Conservation (phyloP, 2,113 vertebrate genomes). For the Melanerpes formicivorus region DNA sequence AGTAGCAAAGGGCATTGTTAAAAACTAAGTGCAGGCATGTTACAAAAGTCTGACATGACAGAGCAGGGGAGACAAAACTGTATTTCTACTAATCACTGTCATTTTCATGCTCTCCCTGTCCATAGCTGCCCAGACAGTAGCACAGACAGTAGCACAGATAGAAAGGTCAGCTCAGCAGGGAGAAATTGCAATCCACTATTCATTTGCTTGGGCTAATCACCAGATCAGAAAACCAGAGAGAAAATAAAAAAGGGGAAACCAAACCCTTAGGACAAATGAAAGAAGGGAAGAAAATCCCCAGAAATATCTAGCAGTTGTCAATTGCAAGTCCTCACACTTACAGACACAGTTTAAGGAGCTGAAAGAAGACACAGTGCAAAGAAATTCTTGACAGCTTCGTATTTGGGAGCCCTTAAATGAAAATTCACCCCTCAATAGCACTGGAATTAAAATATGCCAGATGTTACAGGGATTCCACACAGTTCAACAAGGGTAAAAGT, state of each 20-base stretch:
- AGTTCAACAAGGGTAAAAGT: constrained; percentile 55
- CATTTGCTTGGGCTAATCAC: background rate
- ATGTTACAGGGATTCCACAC: constrained; percentile 54
- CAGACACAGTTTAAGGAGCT: background rate
- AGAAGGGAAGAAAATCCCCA: background rate
- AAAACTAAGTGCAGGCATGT: background rate
- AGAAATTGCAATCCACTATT: background rate
- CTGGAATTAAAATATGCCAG: constrained; percentile 71
- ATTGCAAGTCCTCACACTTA: background rate
- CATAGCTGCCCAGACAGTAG: background rate
- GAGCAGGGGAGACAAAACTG: background rate
- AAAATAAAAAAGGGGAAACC: background rate
- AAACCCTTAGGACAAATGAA: background rate
- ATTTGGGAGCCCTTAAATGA: constrained; percentile 63
- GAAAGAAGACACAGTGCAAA: constrained; percentile 30
- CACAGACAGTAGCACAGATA: background rate
- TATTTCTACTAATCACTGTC: background rate
- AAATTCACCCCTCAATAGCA: constrained; percentile 56
- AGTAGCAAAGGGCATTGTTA: background rate
- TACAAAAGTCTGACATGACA: background rate
- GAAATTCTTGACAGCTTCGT: constrained; percentile 46
- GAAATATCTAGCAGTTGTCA: background rate
- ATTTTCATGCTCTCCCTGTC: background rate
- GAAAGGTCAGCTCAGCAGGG: background rate
- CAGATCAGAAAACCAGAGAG: background rate